These are phyloP conservation scores for Istiophorus platypterus DNA, from an alignment of 2,113 vertebrate genomes.

Conservation along the genomic window DNA sequence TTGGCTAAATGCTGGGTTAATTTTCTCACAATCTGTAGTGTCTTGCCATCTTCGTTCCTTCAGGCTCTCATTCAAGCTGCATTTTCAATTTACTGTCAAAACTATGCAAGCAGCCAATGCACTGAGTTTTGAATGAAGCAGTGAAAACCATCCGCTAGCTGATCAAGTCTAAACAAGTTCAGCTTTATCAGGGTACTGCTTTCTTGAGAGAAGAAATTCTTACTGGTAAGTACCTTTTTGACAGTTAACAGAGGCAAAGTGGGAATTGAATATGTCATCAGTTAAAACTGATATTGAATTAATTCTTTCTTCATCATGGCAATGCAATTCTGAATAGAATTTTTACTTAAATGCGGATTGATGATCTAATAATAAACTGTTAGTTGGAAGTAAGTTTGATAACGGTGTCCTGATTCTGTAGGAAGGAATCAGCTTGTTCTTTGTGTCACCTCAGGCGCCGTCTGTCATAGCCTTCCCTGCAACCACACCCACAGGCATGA, in stretches of 20 bases:
- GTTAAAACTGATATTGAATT: neutral
- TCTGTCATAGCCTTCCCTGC: conserved; percentile 96
- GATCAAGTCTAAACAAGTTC: neutral
- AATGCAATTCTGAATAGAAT: neutral
- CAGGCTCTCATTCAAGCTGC: neutral
- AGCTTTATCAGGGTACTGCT: neutral
- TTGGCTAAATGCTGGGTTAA: too few species aligned
- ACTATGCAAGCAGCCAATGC: too few species aligned
- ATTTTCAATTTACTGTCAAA: neutral
- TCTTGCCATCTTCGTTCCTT: neutral
- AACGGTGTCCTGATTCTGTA: conserved; percentile 46
- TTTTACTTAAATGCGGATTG: neutral
- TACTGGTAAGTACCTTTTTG: neutral
- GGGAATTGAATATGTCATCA: neutral
- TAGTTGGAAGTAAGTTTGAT: too few species aligned
- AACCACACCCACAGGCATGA: conserved; percentile 95
- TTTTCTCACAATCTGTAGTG: neutral
- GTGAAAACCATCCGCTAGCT: neutral
- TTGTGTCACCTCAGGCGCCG: conserved; percentile 87
- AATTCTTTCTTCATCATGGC: neutral
- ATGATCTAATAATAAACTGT: neutral
- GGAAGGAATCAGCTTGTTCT: conserved; percentile 34
- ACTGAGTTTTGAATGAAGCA: neutral
- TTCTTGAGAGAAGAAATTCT: neutral
- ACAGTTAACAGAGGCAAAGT: neutral